These are phyloP conservation scores for Lordiphosa clarofinis DNA, from an alignment of 1,140 invertebrate species.

Conservation along the genomic window DNA sequence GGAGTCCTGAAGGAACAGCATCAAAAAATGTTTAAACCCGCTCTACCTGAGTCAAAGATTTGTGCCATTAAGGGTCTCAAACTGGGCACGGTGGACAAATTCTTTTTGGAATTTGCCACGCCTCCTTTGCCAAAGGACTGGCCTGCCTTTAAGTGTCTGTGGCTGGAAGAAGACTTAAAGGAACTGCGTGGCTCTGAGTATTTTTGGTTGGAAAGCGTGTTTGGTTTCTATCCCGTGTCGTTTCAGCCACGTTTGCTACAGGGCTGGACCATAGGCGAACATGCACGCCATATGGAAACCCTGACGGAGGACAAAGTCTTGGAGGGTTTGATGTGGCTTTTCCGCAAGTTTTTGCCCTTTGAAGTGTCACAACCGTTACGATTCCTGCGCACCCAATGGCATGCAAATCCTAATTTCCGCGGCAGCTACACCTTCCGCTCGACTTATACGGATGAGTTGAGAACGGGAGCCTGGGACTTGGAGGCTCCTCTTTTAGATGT, in stretches of 20 bases:
- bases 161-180: conserved; percentile 80
- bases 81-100: conserved; percentile 87
- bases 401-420: conserved; percentile 83
- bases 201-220: conserved; percentile 84
- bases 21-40: conserved; percentile 82
- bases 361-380: conserved; percentile 33
- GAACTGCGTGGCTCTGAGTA: conserved; percentile 51
- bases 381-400: conserved; percentile 82
- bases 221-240: conserved; percentile 84
- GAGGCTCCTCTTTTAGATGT: conserved; percentile 81
- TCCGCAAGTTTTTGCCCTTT: conserved; percentile 79
- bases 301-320: conserved; percentile 80
- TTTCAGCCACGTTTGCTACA: conserved; percentile 85
- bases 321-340: conserved; percentile 79
- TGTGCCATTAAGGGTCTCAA: conserved; percentile 84
- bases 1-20: conserved; percentile 85
- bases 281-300: conserved; percentile 82
- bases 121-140: conserved; percentile 83
- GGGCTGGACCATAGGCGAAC: conserved; percentile 83
- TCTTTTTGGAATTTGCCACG: conserved; percentile 85
- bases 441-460: conserved; percentile 81
- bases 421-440: conserved; percentile 87
- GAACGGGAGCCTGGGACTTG: conserved; percentile 80
- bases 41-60: conserved; percentile 82
- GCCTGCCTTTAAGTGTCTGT: conserved; percentile 81